phyloP scores from a whole-genome alignment of 2,888 invertebrate species.

The Epirrhoe alternata region DNA sequence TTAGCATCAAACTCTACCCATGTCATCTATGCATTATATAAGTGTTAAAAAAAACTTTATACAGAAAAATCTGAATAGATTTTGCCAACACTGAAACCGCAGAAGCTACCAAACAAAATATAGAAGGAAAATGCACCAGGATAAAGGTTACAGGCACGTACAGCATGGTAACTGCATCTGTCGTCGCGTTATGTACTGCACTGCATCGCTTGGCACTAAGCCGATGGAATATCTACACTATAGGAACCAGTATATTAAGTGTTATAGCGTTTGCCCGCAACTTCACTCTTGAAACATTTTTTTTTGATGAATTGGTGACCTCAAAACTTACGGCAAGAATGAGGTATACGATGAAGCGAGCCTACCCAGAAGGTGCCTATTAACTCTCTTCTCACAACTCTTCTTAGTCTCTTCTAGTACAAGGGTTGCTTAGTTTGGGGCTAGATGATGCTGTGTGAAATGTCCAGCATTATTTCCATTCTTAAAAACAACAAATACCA shows the following conservation, averaged over 20 bases:
- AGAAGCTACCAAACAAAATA: background rate
- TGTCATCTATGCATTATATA: no score
- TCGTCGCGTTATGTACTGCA: constrained; percentile 63
- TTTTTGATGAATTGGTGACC: no score
- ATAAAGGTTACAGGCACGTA: constrained; percentile 21
- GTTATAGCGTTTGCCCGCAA: background rate
- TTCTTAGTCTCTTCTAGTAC: no score
- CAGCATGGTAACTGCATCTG: constrained; percentile 52
- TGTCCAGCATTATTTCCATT: no score
- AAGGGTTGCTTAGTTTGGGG: no score
- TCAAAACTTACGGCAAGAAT: no score
- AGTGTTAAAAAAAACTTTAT: no score
- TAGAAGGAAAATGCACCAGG: background rate
- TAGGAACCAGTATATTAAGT: background rate
- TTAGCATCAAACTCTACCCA: background rate
- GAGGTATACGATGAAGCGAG: no score
- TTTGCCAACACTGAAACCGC: background rate
- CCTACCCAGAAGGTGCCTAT: no score
- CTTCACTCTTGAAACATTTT: background rate
- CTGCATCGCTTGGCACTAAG: constrained; percentile 62
- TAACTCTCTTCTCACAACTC: no score
- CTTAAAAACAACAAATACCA: no score
- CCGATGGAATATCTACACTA: constrained; percentile 48
- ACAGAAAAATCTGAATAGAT: background rate
- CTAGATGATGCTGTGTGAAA: no score